phyloP scores from a whole-genome alignment of 1,140 invertebrate species.

The Geopemphigus sp. region DNA sequence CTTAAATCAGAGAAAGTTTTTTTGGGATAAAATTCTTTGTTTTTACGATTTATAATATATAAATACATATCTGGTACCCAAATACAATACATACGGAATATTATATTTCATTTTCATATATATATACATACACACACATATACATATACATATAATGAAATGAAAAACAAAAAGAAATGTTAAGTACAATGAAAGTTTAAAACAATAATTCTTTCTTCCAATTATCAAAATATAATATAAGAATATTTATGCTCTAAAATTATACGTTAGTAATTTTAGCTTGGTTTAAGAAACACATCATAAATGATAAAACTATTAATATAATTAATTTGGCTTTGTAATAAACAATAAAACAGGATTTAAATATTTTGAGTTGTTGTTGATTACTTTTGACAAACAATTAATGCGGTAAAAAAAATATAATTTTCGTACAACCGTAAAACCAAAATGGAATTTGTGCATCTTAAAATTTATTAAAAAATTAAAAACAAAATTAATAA shows the following conservation, averaged over 20 bases:
- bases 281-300: background rate
- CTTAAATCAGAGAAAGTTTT: background rate
- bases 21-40: conserved; percentile 16
- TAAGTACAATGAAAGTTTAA: background rate
- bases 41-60: background rate
- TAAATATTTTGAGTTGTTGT: background rate
- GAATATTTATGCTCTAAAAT: background rate
- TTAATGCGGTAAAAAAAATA: conserved; percentile 1
- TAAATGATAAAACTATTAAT: background rate
- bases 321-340: background rate
- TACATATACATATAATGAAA: too few relatives aligned
- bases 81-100: background rate
- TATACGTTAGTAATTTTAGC: background rate
- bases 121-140: background rate
- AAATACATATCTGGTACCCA: background rate
- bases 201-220: background rate
- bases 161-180: background rate
- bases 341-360: background rate
- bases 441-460: background rate
- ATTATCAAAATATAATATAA: background rate
- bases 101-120: too few relatives aligned
- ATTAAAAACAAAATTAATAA: conserved; percentile 18
- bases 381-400: background rate
- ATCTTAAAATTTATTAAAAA: background rate
- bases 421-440: background rate